Percentiles rank a stretch among this genome's conserved stretches.
Conservation (phyloP, 2,113 vertebrate genomes). For the Sylvietta virens region DNA sequence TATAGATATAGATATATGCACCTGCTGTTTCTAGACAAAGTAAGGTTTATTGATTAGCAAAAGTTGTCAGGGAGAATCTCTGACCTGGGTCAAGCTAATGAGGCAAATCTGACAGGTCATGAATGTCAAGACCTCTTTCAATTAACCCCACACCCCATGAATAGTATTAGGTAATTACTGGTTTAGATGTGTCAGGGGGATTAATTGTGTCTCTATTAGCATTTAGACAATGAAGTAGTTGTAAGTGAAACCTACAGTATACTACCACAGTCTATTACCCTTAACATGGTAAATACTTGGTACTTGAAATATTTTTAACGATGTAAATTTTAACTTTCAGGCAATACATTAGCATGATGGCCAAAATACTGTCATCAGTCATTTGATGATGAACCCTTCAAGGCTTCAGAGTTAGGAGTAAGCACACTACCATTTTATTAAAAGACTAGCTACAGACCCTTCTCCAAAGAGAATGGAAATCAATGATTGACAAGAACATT, state of each 20-base stretch:
- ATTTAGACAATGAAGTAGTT: background rate
- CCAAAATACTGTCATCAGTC: background rate
- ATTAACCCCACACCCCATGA: constrained; percentile 11
- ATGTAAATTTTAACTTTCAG: background rate
- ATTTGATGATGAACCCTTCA: background rate
- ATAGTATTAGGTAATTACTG: background rate
- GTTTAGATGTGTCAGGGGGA: background rate
- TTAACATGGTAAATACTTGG: background rate
- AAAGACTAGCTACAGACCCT: background rate
- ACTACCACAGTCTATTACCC: background rate
- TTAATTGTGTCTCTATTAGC: background rate
- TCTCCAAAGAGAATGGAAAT: background rate
- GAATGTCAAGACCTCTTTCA: constrained; percentile 2
- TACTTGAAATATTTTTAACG: background rate
- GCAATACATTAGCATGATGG: background rate
- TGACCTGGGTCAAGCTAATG: constrained; percentile 10
- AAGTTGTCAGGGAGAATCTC: background rate
- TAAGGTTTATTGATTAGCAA: background rate
- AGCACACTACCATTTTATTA: background rate
- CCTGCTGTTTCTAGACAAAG: background rate
- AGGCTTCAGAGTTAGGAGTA: background rate
- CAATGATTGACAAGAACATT: background rate
- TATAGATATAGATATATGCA: background rate
- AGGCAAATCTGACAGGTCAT: background rate
- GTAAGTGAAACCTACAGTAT: background rate